Evolutionary conservation across 2,888 invertebrate genomes (phyloP).

Genomic region (Drosophila multiciliata): DNA sequence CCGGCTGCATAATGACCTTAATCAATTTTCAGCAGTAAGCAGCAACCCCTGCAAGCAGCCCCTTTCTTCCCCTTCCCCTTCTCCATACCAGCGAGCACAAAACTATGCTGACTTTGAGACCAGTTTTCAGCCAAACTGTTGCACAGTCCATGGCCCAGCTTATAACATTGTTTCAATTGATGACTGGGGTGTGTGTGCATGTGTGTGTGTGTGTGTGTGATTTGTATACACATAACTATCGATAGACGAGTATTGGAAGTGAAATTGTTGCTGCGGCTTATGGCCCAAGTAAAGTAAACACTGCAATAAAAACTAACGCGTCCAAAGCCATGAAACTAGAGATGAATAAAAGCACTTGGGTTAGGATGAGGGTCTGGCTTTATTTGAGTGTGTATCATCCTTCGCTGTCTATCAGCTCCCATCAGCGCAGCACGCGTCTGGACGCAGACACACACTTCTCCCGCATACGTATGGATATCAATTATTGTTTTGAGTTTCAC

Average conservation of each 20-base stretch:
- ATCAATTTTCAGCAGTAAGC: conserved; percentile 62
- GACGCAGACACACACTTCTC: conserved; percentile 43
- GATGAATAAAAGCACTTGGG: conserved; percentile 45
- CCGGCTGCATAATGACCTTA: conserved; percentile 79
- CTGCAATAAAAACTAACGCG: conserved; percentile 67
- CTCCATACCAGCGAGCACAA: conserved; percentile 2
- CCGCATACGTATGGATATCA: background rate
- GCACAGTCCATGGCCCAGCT: conserved; percentile 58
- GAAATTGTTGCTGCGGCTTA: conserved; percentile 56
- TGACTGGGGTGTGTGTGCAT: background rate
- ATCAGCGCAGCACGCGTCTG: conserved; percentile 22
- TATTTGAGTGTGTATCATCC: background rate
- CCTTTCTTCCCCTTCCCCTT: background rate
- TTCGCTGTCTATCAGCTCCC: background rate
- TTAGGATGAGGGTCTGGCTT: background rate
- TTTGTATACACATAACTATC: conserved; percentile 43
- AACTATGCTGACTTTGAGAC: conserved; percentile 43
- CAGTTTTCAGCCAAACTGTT: conserved; percentile 66
- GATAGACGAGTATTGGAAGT: conserved; percentile 51
- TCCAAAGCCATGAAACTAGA: conserved; percentile 61
- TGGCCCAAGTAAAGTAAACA: conserved; percentile 55
- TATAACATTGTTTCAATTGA: conserved; percentile 53
- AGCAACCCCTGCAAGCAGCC: conserved; percentile 49
- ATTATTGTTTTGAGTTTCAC: conserved; percentile 1
- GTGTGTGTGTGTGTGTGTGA: conserved; percentile 1